Percentiles rank a stretch among this genome's conserved stretches.
Conservation (phyloP, 2,888 invertebrate species). For the Strigamia maritima region DNA sequence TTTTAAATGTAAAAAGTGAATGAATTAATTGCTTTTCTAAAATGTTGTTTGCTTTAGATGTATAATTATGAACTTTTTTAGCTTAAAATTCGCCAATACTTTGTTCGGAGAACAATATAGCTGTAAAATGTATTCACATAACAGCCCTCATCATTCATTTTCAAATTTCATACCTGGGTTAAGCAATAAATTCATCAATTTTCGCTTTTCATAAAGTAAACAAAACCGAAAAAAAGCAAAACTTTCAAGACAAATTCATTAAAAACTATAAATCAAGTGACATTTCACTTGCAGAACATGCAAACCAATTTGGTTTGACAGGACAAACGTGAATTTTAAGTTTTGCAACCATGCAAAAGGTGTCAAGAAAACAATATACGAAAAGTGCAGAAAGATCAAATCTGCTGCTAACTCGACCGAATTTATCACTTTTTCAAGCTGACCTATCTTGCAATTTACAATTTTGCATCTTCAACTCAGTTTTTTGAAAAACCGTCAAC, state of each 20-base stretch:
- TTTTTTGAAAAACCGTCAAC: neutral
- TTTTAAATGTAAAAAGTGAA: neutral
- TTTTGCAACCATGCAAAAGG: conserved; percentile 2
- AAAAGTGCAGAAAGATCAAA: conserved; percentile 5
- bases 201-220: neutral
- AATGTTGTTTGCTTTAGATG: too few relatives aligned
- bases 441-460: neutral
- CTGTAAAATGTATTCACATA: too few relatives aligned
- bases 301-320: conserved; percentile 10
- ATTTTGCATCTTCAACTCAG: neutral
- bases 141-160: neutral
- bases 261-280: conserved; percentile 10
- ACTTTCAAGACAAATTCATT: conserved; percentile 9
- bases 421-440: conserved; percentile 10
- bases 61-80: neutral
- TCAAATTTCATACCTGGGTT: neutral
- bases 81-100: too few relatives aligned
- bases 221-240: neutral
- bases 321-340: conserved; percentile 4
- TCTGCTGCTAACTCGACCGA: conserved; percentile 15
- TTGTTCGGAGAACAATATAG: too few relatives aligned
- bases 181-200: neutral
- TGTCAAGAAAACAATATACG: conserved; percentile 15
- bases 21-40: too few relatives aligned
- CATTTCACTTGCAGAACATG: neutral